Evolutionary conservation across 2,113 vertebrate species (phyloP), one percentile per base, ranked within the genome.

Genomic region (Piprites chloris): DNA sequence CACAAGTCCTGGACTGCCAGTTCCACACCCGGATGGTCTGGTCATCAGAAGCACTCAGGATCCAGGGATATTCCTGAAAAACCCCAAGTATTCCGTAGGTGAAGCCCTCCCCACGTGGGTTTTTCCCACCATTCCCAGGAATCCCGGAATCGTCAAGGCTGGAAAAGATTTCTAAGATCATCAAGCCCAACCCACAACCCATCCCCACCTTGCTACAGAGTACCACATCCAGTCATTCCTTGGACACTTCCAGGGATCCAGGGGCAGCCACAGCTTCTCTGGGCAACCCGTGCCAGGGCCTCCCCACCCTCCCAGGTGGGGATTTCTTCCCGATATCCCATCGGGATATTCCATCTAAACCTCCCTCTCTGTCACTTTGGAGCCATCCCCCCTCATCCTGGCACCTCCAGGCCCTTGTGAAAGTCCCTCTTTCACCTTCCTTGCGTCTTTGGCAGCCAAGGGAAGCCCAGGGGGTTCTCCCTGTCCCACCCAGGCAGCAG

Each of bases 21-120:
- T 99, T 99, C 99, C 99, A 99, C 88, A 99, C 99, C 8, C 99
- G 99, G 87, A 99, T 99, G 46, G 99, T 99, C 94, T 99, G 99
- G 84, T 99, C 99, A 67, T 99, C 99, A 3, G 99, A 99, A 12
- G 99, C 99, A 46, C 99, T 99, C 96, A 99, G 95, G 93, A 99
- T 99, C 99, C 99, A 99, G 9, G 99, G 99, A 56, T 99, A 99
- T 61, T 99, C 99, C 99, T 99, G 56, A 93, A 95, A 82, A 5
- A 50, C 4, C 19, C 20, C 30, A 39, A 55, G 22, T 3, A 42
- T 18, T 50, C 33, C 12, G 49, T 8, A 26, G 4, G 12, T 14
- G 23, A 26, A 49, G 24, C 47, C 41, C 33, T 78, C 37, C 22
- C 15, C 6, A 1, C 1, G 0, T 1, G 7, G 5, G 8, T 8